Conservation (phyloP, 2,113 vertebrate genomes). For the Eudyptes chrysolophus region DNA sequence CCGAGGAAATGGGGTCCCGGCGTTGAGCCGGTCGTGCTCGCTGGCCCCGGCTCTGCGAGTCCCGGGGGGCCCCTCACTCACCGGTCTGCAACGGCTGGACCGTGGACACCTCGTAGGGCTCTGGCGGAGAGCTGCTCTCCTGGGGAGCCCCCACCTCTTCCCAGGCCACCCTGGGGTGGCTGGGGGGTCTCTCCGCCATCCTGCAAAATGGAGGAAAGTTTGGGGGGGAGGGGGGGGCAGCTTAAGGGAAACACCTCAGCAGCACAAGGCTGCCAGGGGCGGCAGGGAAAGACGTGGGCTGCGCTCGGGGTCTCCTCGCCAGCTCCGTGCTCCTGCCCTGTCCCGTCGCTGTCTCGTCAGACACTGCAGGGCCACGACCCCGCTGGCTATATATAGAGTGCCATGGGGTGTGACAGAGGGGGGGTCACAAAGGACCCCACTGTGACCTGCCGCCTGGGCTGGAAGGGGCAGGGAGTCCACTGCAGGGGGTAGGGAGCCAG, state of each 20-base stretch:
- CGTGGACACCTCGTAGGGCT: not conserved
- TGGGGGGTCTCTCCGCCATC: not conserved
- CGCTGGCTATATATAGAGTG: not conserved
- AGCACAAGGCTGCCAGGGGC: no score
- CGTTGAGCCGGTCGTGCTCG: fast-evolving
- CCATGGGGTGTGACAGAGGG: not conserved
- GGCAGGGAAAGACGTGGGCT: not conserved
- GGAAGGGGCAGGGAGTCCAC: not conserved
- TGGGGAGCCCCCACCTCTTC: not conserved
- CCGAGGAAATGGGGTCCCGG: no score
- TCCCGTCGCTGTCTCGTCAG: not conserved
- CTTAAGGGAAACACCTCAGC: not conserved
- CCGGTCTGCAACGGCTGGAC: not conserved
- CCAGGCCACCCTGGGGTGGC: not conserved
- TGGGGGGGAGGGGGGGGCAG: not conserved
- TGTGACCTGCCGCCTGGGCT: not conserved
- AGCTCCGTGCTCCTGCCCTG: not conserved
- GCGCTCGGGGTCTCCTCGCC: not conserved
- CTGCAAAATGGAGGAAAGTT: no score
- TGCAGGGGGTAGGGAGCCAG: no score
- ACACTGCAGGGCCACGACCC: not conserved
- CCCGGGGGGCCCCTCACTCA: not conserved
- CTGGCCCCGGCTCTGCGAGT: not conserved
- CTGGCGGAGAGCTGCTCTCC: fast-evolving
- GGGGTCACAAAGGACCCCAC: not conserved